Conservation (phyloP, 2,888 invertebrate species). For the Macropis europaea region DNA sequence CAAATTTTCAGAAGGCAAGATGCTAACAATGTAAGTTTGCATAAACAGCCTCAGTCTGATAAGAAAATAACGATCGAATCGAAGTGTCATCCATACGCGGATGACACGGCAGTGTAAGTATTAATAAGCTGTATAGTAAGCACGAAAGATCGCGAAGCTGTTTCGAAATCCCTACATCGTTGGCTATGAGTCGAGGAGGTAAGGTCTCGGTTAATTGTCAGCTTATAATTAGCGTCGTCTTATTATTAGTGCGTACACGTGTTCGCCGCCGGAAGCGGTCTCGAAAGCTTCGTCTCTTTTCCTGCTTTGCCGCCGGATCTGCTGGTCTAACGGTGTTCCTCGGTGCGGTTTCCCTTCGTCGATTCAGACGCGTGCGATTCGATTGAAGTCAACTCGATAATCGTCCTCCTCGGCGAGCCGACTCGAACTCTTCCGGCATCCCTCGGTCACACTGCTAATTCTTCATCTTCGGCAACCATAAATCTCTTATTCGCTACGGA, state of each 20-base stretch:
- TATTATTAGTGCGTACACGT: constrained; percentile 46
- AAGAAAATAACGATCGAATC: too few species aligned
- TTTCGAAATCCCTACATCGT: neutral
- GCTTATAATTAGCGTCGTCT: constrained; percentile 48
- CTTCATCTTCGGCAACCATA: neutral
- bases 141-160: too few species aligned
- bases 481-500: neutral
- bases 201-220: constrained; percentile 46
- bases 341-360: constrained; percentile 55
- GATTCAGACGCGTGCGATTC: constrained; percentile 64
- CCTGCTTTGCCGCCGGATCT: neutral
- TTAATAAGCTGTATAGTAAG: too few species aligned
- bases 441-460: constrained; percentile 29
- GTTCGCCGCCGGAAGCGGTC: constrained; percentile 41
- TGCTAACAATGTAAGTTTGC: too few species aligned
- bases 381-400: constrained; percentile 66
- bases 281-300: constrained; percentile 17
- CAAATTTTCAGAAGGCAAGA: too few species aligned
- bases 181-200: neutral
- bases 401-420: constrained; percentile 51
- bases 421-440: constrained; percentile 42
- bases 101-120: too few species aligned
- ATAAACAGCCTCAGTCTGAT: too few species aligned
- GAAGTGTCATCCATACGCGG: too few species aligned
- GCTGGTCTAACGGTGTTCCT: constrained; percentile 48